A percentile compares a stretch with the other conserved stretches of the same genome.
Evolutionary conservation across 2,888 invertebrate genomes (phyloP).

Genomic region (Dryadula phaetusa): DNA sequence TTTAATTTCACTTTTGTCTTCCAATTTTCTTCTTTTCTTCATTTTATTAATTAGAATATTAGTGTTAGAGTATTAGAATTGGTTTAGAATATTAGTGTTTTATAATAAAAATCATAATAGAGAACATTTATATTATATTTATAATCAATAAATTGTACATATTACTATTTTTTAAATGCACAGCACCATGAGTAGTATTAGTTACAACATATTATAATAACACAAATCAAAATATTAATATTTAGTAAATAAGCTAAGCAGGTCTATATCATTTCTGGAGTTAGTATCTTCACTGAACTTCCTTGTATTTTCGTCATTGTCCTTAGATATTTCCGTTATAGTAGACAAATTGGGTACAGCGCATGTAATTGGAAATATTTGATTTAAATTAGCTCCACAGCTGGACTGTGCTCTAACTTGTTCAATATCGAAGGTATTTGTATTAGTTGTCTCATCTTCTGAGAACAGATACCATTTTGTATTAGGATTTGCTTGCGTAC

Average conservation of each 20-base stretch:
- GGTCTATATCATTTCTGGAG: constrained; percentile 51
- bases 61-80: no score
- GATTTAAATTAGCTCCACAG: constrained; percentile 61
- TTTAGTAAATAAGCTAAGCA: constrained; percentile 40
- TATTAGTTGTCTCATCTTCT: constrained; percentile 67
- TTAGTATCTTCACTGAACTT: constrained; percentile 49
- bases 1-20: no score
- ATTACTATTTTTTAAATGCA: background rate
- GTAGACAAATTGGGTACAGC: constrained; percentile 74
- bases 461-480: constrained; percentile 70
- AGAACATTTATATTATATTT: background rate
- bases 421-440: constrained; percentile 49
- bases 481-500: constrained; percentile 26
- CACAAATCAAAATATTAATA: background rate
- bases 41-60: no score
- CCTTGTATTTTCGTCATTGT: constrained; percentile 46
- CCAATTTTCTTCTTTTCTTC: no score
- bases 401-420: constrained; percentile 30
- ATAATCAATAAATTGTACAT: background rate
- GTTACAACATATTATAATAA: background rate
- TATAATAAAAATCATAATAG: background rate
- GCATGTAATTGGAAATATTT: constrained; percentile 69
- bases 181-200: background rate
- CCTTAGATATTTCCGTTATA: constrained; percentile 71
- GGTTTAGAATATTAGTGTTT: no score